Conservation (phyloP, 2,113 vertebrate genomes). For the Gulo gulo region DNA sequence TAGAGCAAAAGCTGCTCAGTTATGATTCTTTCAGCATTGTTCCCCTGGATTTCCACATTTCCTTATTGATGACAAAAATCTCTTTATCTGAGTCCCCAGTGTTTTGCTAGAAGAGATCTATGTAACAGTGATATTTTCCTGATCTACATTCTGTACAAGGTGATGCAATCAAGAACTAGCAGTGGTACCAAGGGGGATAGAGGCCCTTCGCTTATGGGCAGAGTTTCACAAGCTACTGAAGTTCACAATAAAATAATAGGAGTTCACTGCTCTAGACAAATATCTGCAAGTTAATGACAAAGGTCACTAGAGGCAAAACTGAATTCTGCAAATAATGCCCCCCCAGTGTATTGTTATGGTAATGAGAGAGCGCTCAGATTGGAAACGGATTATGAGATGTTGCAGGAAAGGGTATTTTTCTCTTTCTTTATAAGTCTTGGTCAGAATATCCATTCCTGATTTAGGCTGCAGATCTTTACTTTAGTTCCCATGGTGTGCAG, state of each 20-base stretch:
- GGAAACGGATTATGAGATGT: background rate
- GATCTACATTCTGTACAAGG: background rate
- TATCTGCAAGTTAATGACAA: background rate
- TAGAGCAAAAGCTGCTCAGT: background rate
- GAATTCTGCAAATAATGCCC: background rate
- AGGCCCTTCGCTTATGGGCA: background rate
- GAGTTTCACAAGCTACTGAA: background rate
- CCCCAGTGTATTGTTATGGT: background rate
- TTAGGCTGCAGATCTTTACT: background rate
- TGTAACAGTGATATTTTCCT: background rate
- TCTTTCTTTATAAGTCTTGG: background rate
- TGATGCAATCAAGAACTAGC: background rate
- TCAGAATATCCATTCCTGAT: conserved; percentile 26
- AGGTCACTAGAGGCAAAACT: background rate
- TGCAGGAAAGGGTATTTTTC: background rate
- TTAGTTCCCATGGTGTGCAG: background rate
- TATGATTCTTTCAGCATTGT: background rate
- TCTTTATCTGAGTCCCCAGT: background rate
- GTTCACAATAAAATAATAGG: background rate
- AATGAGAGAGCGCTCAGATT: background rate
- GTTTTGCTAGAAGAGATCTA: background rate
- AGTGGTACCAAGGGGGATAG: background rate
- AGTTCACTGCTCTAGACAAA: background rate
- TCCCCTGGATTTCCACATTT: background rate
- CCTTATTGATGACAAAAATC: background rate